Percentiles rank a stretch among this genome's conserved stretches.
phyloP scores from a whole-genome alignment of 2,113 vertebrate species.

The Peucedramus taeniatus region DNA sequence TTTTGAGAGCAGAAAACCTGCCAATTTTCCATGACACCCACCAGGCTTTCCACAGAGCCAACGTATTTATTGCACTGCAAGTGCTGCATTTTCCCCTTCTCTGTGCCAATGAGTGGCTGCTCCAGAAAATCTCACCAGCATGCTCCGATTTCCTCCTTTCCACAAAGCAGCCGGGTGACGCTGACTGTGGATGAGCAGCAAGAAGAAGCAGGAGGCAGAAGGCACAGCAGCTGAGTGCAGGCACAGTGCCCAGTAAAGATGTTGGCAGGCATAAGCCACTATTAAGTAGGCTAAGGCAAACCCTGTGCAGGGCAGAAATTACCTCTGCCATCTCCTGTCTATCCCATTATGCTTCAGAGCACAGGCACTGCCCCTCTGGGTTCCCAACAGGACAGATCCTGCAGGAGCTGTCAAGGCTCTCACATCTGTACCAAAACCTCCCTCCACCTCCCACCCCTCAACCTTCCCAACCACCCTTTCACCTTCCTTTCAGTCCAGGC shows the following conservation, averaged over 20 bases:
- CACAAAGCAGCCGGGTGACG: background rate
- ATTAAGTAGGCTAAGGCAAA: background rate
- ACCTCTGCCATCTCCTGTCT: background rate
- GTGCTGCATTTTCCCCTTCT: background rate
- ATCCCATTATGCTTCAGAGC: background rate
- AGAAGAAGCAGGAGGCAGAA: background rate
- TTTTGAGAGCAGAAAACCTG: background rate
- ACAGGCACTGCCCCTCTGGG: background rate
- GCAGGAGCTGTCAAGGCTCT: background rate
- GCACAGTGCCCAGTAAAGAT: background rate
- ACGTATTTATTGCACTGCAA: background rate
- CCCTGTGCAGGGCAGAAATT: background rate
- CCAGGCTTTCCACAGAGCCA: background rate
- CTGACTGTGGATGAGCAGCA: background rate
- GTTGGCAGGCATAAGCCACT: background rate
- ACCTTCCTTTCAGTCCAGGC: background rate
- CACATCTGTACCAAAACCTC: fast-evolving
- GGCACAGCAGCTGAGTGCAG: background rate
- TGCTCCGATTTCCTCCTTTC: background rate
- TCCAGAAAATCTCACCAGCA: background rate
- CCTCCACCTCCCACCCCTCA: background rate
- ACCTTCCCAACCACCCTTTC: background rate
- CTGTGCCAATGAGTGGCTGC: background rate
- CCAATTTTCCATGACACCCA: background rate
- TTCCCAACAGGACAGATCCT: background rate